A percentile compares a stretch with the other conserved stretches of the same genome.
phyloP scores from a whole-genome alignment of 53 echinoderm and acorn worm genomes.

The Paracentrotus lividus region DNA sequence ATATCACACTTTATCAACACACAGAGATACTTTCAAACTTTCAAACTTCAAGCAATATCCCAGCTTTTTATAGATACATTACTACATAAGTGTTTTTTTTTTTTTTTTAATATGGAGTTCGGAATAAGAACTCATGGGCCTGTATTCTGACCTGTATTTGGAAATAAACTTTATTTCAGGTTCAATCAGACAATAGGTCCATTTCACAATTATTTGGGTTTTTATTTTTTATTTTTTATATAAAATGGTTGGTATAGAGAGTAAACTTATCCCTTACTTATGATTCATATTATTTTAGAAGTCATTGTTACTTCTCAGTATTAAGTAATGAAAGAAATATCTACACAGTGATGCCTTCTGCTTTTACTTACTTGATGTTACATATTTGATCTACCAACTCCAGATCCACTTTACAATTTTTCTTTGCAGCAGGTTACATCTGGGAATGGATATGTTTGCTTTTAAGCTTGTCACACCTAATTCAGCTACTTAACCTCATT shows the following conservation, averaged over 20 bases:
- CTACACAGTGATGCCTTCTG: neutral
- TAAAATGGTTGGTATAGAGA: too few species aligned
- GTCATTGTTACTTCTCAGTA: too few species aligned
- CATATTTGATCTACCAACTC: neutral
- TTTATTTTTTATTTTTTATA: too few species aligned
- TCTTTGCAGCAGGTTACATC: neutral
- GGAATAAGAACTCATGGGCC: too few species aligned
- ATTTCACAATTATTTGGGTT: too few species aligned
- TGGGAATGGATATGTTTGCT: conserved; percentile 6
- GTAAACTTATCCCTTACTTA: too few species aligned
- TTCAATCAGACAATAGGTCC: too few species aligned
- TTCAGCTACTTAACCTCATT: neutral
- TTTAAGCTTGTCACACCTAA: neutral
- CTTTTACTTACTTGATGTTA: neutral
- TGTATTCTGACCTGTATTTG: neutral
- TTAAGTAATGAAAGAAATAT: too few species aligned
- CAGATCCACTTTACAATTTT: neutral
- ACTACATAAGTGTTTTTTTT: neutral
- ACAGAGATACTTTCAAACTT: neutral
- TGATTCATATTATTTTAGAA: too few species aligned
- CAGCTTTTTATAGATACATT: too few species aligned
- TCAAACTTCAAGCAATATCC: neutral
- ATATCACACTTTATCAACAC: neutral
- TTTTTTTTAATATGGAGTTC: neutral
- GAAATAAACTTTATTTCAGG: neutral